Conservation (phyloP, 2,797 vertebrate genomes). For the Cyclura pinguis region DNA sequence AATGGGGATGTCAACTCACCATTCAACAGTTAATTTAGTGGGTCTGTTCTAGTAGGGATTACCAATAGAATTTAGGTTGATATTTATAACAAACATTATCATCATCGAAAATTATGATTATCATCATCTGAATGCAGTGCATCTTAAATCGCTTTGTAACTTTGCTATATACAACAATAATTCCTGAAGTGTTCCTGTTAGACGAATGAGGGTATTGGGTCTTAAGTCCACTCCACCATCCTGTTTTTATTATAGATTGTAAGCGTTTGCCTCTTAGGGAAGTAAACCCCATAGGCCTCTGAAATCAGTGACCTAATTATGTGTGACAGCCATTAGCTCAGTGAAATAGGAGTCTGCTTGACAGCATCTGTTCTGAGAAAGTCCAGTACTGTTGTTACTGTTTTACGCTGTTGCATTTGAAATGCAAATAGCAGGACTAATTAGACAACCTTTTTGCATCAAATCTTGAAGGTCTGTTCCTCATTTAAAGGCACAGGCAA, state of each 20-base stretch:
- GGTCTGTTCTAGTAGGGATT: too few species aligned
- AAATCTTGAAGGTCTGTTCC: background rate
- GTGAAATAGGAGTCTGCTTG: constrained; percentile 70
- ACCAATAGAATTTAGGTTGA: too few species aligned
- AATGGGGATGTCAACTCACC: too few species aligned
- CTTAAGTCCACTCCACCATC: constrained; percentile 41
- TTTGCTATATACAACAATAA: constrained; percentile 4
- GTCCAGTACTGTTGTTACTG: constrained; percentile 63
- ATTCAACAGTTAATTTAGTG: too few species aligned
- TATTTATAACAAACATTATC: background rate
- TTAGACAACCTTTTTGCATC: constrained; percentile 5
- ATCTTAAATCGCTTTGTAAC: background rate
- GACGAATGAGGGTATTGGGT: constrained; percentile 48
- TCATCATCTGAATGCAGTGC: background rate
- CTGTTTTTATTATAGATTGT: constrained; percentile 48
- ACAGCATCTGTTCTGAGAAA: constrained; percentile 70
- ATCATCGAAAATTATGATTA: background rate
- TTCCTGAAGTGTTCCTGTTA: constrained; percentile 33
- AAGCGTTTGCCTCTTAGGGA: constrained; percentile 49
- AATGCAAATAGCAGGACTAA: constrained; percentile 22
- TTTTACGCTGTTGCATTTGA: constrained; percentile 67
- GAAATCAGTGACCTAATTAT: constrained; percentile 70
- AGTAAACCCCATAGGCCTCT: constrained; percentile 62
- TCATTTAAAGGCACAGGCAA: background rate
- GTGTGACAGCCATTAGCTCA: constrained; percentile 71